These are phyloP conservation scores for Heliconius ethilla DNA, from an alignment of 2,888 invertebrate genomes.

Conservation along the genomic window DNA sequence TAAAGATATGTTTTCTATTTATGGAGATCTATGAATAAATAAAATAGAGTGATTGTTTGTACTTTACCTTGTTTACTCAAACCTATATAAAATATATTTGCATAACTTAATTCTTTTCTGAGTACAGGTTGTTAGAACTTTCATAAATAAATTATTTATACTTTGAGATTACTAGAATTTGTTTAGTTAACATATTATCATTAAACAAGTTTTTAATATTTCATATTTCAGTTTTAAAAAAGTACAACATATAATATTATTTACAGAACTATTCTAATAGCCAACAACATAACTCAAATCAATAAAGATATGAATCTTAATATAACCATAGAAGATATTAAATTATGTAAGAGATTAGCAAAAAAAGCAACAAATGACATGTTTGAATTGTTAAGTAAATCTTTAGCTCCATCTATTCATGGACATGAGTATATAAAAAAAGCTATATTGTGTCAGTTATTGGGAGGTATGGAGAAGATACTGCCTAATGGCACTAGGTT, in stretches of 20 bases:
- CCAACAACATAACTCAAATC: conserved; percentile 94
- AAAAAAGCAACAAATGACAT: conserved; percentile 88
- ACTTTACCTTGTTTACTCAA: too few species aligned
- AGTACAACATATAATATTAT: background rate
- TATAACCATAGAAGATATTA: conserved; percentile 93
- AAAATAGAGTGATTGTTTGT: too few species aligned
- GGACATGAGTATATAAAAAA: conserved; percentile 98
- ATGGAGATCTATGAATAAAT: too few species aligned
- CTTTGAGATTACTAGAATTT: background rate
- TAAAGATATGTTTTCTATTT: too few species aligned
- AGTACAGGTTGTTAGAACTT: background rate
- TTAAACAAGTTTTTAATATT: too few species aligned
- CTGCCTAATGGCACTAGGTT: conserved; percentile 95
- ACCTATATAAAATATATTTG: too few species aligned
- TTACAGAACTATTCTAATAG: conserved; percentile 93
- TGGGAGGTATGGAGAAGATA: conserved; percentile 97
- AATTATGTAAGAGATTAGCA: conserved; percentile 91
- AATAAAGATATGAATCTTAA: conserved; percentile 91
- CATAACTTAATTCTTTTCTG: too few species aligned
- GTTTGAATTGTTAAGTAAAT: conserved; percentile 94
- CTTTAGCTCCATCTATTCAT: conserved; percentile 98
- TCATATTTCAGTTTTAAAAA: too few species aligned
- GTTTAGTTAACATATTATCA: too few species aligned
- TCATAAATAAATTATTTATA: background rate
- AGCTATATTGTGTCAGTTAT: conserved; percentile 95